Percentiles rank a stretch among this genome's conserved stretches.
phyloP scores from a whole-genome alignment of 2,797 vertebrate species.

The Selene dorsalis region DNA sequence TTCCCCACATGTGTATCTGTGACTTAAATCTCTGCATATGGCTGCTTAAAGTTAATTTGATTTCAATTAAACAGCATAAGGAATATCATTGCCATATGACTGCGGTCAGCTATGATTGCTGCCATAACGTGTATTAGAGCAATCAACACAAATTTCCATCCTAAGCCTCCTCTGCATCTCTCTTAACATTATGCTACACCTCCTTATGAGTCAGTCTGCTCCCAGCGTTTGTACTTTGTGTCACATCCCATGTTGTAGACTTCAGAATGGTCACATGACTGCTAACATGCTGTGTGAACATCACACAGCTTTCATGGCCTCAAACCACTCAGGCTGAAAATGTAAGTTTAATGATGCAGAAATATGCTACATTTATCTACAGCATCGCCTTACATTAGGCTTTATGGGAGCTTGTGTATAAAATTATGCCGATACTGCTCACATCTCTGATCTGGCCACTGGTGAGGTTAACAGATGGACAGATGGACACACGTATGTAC shows the following conservation, averaged over 20 bases:
- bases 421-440: neutral
- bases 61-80: neutral
- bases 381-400: neutral
- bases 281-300: conserved; percentile 36
- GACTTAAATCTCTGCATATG: neutral
- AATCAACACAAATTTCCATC: neutral
- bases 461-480: too few species aligned
- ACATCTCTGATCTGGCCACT: neutral
- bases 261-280: conserved; percentile 48
- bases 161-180: neutral
- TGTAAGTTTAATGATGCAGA: conserved; percentile 46
- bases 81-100: neutral
- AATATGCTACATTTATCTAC: conserved; percentile 8
- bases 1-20: too few species aligned
- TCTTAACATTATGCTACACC: conserved; percentile 24
- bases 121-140: neutral
- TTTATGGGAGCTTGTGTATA: conserved; percentile 2
- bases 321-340: conserved; percentile 51
- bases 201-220: conserved; percentile 49
- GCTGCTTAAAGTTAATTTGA: neutral
- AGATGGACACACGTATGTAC: neutral
- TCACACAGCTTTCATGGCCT: conserved; percentile 32
- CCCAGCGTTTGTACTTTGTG: conserved; percentile 44
- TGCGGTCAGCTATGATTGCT: neutral
- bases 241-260: conserved; percentile 60